These are phyloP conservation scores for Pimpla rufipes DNA, from an alignment of 2,888 invertebrate species.

Conservation along the genomic window DNA sequence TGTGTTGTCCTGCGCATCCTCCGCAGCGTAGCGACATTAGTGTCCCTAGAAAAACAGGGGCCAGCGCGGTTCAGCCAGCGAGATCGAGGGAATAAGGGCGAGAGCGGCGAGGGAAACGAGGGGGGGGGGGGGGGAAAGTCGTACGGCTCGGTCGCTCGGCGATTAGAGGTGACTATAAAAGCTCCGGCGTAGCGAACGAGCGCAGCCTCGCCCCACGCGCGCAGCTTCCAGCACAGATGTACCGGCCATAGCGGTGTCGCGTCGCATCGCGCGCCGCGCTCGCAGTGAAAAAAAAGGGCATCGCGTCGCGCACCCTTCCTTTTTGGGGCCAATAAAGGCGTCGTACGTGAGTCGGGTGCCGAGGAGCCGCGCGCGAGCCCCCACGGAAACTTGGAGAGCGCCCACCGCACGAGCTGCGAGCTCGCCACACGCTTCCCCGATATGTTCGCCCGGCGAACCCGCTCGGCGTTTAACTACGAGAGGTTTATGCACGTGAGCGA, in stretches of 20 bases:
- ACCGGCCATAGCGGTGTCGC: slow-evolving; percentile 13
- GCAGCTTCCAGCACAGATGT: slow-evolving; percentile 26
- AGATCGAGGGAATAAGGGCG: not conserved
- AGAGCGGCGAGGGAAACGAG: slow-evolving; percentile 62
- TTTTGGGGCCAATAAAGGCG: slow-evolving; percentile 76
- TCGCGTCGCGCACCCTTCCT: slow-evolving; percentile 61
- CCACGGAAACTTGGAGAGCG: slow-evolving; percentile 25
- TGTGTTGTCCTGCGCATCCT: not conserved
- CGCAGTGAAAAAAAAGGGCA: slow-evolving; percentile 42
- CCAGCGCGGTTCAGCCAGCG: not conserved
- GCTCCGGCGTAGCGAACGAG: slow-evolving; percentile 70
- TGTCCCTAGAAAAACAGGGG: not conserved
- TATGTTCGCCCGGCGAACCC: slow-evolving; percentile 65
- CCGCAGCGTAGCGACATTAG: not conserved
- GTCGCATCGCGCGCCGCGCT: not conserved
- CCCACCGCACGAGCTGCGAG: slow-evolving; percentile 13
- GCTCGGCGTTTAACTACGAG: slow-evolving; percentile 36
- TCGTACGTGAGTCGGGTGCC: slow-evolving; percentile 72
- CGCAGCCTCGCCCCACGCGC: not conserved
- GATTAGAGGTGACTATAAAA: slow-evolving; percentile 76
- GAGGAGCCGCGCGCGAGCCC: slow-evolving; percentile 48
- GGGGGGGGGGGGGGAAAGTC: slow-evolving; percentile 69
- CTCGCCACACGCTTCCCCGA: slow-evolving; percentile 69
- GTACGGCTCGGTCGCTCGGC: slow-evolving; percentile 63
- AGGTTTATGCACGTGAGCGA: slow-evolving; percentile 39